Base-by-base conservation (phyloP, 2,797 vertebrate species). In the Myotis pilosus region DNA sequence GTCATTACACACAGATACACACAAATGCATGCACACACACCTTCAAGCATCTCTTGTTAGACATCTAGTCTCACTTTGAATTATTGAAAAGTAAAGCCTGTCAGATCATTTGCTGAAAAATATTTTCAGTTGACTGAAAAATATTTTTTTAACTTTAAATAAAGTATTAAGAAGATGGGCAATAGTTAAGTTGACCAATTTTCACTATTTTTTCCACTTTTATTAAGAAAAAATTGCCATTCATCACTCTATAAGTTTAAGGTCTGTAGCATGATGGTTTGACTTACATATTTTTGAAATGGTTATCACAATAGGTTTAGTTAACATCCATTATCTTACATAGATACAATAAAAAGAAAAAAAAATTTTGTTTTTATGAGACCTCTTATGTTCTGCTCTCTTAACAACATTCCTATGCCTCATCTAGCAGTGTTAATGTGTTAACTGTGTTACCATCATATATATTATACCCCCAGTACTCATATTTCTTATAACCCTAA, bases 161-260 rank as follows among this genome's bases (percentile, higher is more conserved):
- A 38, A 60, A 28, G 6, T 94, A 92, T 96, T 74, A 72, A 87
- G 51, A 96, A 91, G 74, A 60, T 87, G 55, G 22, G 79, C 85
- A 96, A 71, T 82, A 96, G 74, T 74, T 96, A 87, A 94, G 49
- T 1, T 81, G 88, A 62, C 20, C 66, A 64, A 44, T 91, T 96
- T 91, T 95, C 82, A 89, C 96, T 95, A 88, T 97, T 64, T 44
- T 6, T 20, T n/a, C 36, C 38, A 51, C 36, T 88, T 66, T 75
- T 64, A 80, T 51, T 88, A 38, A 75, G 47, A 93, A 88, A 75
- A 66, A 93, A 75, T 28, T 36, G n/a, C 66, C 36, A 75, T 55
- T 2, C 3, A 30, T 68, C 17, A 36, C 12, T 36, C 36, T 53
- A 15, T 60, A 55, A 44, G 36, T 74, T 74, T 87, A 75, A 66